Base-by-base conservation (phyloP, 2,797 vertebrate species). In the Xenops minutus region DNA sequence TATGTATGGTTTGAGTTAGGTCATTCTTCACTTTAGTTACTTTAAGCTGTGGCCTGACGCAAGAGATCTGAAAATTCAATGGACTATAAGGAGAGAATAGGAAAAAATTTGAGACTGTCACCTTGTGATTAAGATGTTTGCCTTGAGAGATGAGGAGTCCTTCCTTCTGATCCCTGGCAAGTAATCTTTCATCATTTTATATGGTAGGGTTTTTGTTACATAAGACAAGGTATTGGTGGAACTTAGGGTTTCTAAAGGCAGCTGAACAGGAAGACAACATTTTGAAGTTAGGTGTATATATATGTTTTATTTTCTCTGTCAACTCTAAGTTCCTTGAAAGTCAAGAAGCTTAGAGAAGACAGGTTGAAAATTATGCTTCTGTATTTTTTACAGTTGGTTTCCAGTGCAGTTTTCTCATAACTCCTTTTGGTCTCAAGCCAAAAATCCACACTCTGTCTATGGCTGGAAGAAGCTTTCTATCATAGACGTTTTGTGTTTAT, bases 131-230 rank as follows among this genome's bases (percentile, higher is more conserved):
- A 71, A 66, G 36, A 19, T 52, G 3, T 58, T 85, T 89, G 30
- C 24, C 17, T 36, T 85, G 39, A 71, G 71, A 74, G 29, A n/a
- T 39, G 32, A 72, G 51, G 23, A 24, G 17, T 7, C 32, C 17
- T 66, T 56, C 30, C n/a, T 88, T 77, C 72, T 58, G n/a, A 30
- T 90, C 24, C 12, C 12, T 76, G 30, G 17, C n/a, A 44, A 85
- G 14, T 51, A 66, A 44, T 56, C 14, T 76, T 91, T 29, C 61
- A 51, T 32, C 10, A 14, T 58, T 87, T 89, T 66, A 26, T 54
- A 9, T 34, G 7, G 20, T 62, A 76, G 20, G 12, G 2, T 0
- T 48, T 63, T 85, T 71, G 62, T 68, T 86, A n/a, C 1, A 0
- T n/a, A 67, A 71, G 15, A 29, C 6, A 2, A n/a, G 12, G 18